Conservation (phyloP, 2,888 invertebrate genomes). For the Lottia gigantea region DNA sequence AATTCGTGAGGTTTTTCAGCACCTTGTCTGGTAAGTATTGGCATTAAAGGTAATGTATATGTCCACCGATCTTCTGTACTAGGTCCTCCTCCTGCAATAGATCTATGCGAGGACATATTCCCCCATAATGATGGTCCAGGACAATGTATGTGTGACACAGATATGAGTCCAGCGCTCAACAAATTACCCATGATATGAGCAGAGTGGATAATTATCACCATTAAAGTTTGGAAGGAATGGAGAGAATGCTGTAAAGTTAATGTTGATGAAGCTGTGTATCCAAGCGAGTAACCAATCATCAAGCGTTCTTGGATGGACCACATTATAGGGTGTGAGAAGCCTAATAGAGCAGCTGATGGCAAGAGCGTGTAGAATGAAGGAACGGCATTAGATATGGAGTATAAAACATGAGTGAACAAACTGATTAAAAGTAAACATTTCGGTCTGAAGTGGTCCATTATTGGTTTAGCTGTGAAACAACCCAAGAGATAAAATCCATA, state of each 20-base stretch:
- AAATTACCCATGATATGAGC: slow-evolving; percentile 59
- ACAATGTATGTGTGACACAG: slow-evolving; percentile 37
- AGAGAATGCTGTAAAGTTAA: slow-evolving; percentile 51
- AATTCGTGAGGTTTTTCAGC: slow-evolving; percentile 30
- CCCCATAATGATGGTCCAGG: slow-evolving; percentile 24
- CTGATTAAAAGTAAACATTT: slow-evolving; percentile 53
- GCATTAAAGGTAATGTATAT: slow-evolving; percentile 37
- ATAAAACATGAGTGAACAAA: slow-evolving; percentile 54
- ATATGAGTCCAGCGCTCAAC: slow-evolving; percentile 49
- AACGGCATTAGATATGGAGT: slow-evolving; percentile 53
- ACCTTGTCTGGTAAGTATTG: slow-evolving; percentile 30
- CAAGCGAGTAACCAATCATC: slow-evolving; percentile 52
- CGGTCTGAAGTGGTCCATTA: slow-evolving; percentile 51
- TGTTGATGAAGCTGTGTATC: slow-evolving; percentile 50
- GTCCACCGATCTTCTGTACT: slow-evolving; percentile 25
- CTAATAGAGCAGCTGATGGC: slow-evolving; percentile 52
- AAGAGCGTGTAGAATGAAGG: slow-evolving; percentile 53
- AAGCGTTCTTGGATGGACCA: slow-evolving; percentile 57
- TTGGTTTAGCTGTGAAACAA: slow-evolving; percentile 45
- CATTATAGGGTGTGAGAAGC: slow-evolving; percentile 54
- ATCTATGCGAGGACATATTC: neutral
- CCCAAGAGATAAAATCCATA: slow-evolving; percentile 53
- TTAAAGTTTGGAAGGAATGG: slow-evolving; percentile 55
- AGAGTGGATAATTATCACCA: slow-evolving; percentile 55
- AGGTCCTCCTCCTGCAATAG: neutral